phyloP scores from a whole-genome alignment of 2,113 vertebrate species.

The Hirundichthys speculiger region DNA sequence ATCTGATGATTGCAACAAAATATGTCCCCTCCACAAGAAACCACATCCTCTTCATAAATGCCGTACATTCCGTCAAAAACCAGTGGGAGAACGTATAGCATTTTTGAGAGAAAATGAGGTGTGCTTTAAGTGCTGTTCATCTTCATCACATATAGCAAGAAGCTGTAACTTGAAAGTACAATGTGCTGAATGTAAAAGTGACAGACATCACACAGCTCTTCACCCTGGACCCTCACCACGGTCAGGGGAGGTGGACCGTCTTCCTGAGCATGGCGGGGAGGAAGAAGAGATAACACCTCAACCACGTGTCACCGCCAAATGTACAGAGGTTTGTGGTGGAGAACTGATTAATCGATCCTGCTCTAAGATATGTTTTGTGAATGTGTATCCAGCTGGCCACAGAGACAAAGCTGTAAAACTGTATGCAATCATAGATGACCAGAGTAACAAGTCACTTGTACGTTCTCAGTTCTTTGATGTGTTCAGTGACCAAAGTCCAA shows the following conservation, averaged over 20 bases:
- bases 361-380: constrained; percentile 50
- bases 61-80: background rate
- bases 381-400: constrained; percentile 12
- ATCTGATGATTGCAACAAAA: background rate
- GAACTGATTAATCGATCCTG: constrained; percentile 12
- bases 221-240: background rate
- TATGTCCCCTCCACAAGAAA: background rate
- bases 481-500: too few species aligned
- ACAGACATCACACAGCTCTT: constrained; percentile 1
- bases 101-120: background rate
- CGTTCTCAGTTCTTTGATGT: background rate
- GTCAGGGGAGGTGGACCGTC: background rate
- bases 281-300: background rate
- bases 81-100: background rate
- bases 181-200: background rate
- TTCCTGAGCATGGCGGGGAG: constrained; percentile 19
- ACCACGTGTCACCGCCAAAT: constrained; percentile 1
- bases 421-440: too few species aligned
- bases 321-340: constrained; percentile 40
- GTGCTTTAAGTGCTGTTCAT: background rate
- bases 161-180: background rate
- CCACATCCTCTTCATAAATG: background rate
- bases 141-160: background rate
- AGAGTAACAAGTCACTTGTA: constrained; percentile 26
- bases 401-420: constrained; percentile 9